Evolutionary conservation across 92 coral and sea anemone species (phyloP).

Genomic region (Paramuricea clavata): DNA sequence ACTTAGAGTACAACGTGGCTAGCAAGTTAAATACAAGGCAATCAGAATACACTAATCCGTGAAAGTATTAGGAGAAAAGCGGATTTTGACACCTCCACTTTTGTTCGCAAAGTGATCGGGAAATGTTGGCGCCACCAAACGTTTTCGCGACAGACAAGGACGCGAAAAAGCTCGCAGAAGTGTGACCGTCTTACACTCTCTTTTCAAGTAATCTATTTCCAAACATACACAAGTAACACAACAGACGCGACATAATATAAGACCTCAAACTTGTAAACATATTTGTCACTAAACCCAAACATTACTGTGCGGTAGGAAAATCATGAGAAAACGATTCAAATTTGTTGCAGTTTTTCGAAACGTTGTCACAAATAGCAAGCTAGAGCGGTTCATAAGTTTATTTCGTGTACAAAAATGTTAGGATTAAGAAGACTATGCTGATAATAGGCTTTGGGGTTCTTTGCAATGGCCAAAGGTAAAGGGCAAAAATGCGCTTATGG

Average conservation of each 20-base stretch:
- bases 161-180: constrained; percentile 32
- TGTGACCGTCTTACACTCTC: constrained; percentile 21
- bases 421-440: background rate
- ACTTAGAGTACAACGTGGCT: constrained; percentile 5
- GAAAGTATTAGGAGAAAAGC: constrained; percentile 58
- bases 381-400: background rate
- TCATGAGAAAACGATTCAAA: background rate
- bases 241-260: background rate
- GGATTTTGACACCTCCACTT: constrained; percentile 57
- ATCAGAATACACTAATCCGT: constrained; percentile 50
- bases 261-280: constrained; percentile 1
- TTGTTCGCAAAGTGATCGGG: constrained; percentile 52
- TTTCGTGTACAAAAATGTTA: background rate
- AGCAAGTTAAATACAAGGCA: constrained; percentile 19
- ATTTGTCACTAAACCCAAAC: constrained; percentile 17
- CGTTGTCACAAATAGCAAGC: background rate
- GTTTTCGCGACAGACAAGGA: constrained; percentile 40
- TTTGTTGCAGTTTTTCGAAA: constrained; percentile 8
- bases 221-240: background rate
- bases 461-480: background rate
- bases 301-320: background rate
- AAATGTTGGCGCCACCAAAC: constrained; percentile 47
- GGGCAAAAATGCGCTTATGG: background rate
- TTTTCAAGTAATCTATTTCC: constrained; percentile 4
- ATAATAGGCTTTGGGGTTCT: background rate